These are phyloP conservation scores for Nematostella vectensis DNA, from an alignment of 92 coral and sea anemone genomes.

Conservation along the genomic window DNA sequence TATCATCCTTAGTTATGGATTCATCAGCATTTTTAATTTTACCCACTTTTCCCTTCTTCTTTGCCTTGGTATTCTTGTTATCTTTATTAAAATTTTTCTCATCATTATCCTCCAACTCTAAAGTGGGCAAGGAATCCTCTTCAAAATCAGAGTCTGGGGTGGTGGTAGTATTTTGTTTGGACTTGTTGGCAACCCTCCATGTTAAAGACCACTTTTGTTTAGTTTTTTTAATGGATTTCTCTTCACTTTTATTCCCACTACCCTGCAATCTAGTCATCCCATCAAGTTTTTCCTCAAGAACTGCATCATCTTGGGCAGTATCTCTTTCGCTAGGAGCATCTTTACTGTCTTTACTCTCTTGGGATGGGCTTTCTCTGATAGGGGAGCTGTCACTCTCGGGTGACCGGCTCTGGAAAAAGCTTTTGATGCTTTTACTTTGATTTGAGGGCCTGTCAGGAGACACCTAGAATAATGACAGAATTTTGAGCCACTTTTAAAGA, in stretches of 20 bases:
- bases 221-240: slow-evolving; percentile 11
- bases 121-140: background rate
- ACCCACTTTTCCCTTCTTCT: slow-evolving; percentile 3
- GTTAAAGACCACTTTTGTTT: slow-evolving; percentile 41
- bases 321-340: background rate
- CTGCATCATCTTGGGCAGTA: background rate
- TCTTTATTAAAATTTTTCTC: background rate
- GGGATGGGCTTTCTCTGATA: background rate
- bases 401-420: slow-evolving; percentile 8
- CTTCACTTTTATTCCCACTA: background rate
- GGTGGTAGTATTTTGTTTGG: slow-evolving; percentile 13
- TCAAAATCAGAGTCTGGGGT: slow-evolving; percentile 31
- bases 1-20: background rate
- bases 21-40: background rate
- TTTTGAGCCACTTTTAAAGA: background rate
- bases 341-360: background rate
- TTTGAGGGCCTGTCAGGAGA: slow-evolving; percentile 2
- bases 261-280: no score
- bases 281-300: background rate
- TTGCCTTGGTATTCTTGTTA: background rate
- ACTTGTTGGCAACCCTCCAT: slow-evolving; percentile 20
- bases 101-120: background rate
- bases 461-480: background rate
- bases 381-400: background rate
- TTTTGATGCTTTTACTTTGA: slow-evolving; percentile 8